These are phyloP conservation scores for Rhinichthys osculus DNA, from an alignment of 2,797 vertebrate species.

Conservation along the genomic window DNA sequence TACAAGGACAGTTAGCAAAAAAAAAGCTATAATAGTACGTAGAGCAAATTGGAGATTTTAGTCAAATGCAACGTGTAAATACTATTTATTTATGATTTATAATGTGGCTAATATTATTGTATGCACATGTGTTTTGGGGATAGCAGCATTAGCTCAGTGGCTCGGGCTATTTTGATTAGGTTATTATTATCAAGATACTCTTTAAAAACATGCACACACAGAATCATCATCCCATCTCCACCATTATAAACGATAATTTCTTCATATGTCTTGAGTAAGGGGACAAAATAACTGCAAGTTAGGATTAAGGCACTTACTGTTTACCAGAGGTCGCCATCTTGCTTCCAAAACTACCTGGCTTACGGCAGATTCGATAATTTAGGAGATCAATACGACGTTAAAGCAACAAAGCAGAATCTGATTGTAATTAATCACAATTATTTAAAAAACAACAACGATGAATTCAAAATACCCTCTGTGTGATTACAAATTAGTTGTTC, in stretches of 20 bases:
- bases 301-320: slow-evolving; percentile 81
- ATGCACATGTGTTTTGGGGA: not conserved
- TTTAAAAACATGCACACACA: not conserved
- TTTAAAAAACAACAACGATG: not conserved
- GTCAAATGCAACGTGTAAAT: not conserved
- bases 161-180: not conserved
- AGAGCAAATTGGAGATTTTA: not conserved
- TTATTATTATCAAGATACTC: not conserved
- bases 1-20: not conserved
- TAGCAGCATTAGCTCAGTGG: slow-evolving; percentile 18
- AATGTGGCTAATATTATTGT: not conserved
- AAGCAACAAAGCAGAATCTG: slow-evolving; percentile 50
- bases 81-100: not conserved
- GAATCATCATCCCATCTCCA: not conserved
- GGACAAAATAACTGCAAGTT: not conserved
- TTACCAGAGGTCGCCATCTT: slow-evolving; percentile 89
- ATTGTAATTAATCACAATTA: slow-evolving; percentile 57
- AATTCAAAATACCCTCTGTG: not conserved
- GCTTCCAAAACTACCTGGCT: not conserved
- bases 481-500: not conserved
- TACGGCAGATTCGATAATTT: slow-evolving; percentile 54
- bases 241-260: not conserved
- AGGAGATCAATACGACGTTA: not conserved
- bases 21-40: not conserved
- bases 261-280: not conserved